Evolutionary conservation across 2,797 vertebrate species (phyloP), one percentile per base, ranked within the genome.

Genomic region (Neomorphus geoffroyi): DNA sequence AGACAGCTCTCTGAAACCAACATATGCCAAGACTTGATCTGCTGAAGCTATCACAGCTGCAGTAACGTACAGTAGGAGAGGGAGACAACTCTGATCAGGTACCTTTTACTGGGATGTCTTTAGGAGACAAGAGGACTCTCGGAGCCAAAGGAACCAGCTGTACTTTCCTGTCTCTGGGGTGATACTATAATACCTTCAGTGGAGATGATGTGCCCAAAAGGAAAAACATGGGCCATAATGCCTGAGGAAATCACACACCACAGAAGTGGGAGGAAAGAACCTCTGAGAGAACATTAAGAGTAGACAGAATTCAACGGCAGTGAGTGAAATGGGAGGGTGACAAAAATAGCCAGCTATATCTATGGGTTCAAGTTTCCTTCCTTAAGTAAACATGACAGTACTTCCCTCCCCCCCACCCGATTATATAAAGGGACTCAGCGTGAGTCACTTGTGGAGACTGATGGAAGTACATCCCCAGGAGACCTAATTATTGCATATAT

Each of bases 401-500:
- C 28, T 84, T 77, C 77, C 80, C 14, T 41, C 22, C 46, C 46
- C 46, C 46, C 21, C 46, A 4, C 43, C 43, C 35, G 54, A 64
- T 93, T 90, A 77, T 66, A 35, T 73, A 86, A 94, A 80, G 72
- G 48, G 67, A 82, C 3, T 30, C 83, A 71, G 61, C 0, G 11
- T 90, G 88, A 97, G 80, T 94, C 94, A 96, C 73, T 80, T 53
- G 35, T 66, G 57, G 77, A 51, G 77, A 28, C 87, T 90, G 74
- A 80, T 80, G 86, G 77, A 94, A 71, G 28, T 35, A 54, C 41
- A 37, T 73, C 57, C 88, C 67, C 91, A 91, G 53, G 82, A 90
- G 95, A 95, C 53, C 71, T 93, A 90, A 94, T 96, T 94, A 96
- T 81, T 94, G 73, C 86, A 79, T 77, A 27, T 77, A 88, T 86